Percentiles rank a stretch among this genome's conserved stretches.
These are phyloP conservation scores for Drosophila paramelanica DNA, from an alignment of 2,888 invertebrate genomes.

Conservation along the genomic window DNA sequence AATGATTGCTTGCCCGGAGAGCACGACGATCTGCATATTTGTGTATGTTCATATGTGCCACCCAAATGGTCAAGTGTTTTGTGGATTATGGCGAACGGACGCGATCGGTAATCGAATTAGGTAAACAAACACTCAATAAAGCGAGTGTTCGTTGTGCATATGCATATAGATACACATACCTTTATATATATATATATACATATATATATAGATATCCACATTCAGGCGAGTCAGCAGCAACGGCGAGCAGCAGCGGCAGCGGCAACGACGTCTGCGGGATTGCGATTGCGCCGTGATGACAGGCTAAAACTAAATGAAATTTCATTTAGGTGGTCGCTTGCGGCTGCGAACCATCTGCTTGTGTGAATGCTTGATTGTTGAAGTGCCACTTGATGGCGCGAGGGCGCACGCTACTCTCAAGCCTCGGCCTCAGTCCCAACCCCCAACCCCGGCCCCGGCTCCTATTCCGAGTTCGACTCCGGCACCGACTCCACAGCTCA, in stretches of 20 bases:
- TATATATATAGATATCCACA: slow-evolving; percentile 30
- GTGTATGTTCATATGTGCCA: slow-evolving; percentile 56
- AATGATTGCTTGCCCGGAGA: slow-evolving; percentile 46
- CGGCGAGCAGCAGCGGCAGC: slow-evolving; percentile 6
- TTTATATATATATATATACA: slow-evolving; percentile 4
- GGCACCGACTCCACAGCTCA: slow-evolving; percentile 31
- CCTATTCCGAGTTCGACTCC: slow-evolving; percentile 1
- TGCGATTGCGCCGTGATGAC: slow-evolving; percentile 74
- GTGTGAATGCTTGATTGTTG: slow-evolving; percentile 81
- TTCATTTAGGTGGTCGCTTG: slow-evolving; percentile 76
- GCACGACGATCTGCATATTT: slow-evolving; percentile 19
- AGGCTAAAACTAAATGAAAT: slow-evolving; percentile 77
- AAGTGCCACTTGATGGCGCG: slow-evolving; percentile 78
- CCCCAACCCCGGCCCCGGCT: neutral
- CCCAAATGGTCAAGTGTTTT: slow-evolving; percentile 80
- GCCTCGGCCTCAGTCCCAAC: slow-evolving; percentile 17
- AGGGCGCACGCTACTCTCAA: slow-evolving; percentile 76
- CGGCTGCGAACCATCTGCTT: slow-evolving; percentile 74
- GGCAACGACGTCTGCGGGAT: slow-evolving; percentile 23
- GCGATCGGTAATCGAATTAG: slow-evolving; percentile 81
- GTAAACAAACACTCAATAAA: slow-evolving; percentile 79
- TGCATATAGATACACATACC: slow-evolving; percentile 23
- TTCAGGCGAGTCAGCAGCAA: slow-evolving; percentile 49
- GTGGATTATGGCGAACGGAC: slow-evolving; percentile 78
- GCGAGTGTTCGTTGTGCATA: slow-evolving; percentile 78